phyloP scores from a whole-genome alignment of 1,140 invertebrate species.

The Trichonephila inaurata region DNA sequence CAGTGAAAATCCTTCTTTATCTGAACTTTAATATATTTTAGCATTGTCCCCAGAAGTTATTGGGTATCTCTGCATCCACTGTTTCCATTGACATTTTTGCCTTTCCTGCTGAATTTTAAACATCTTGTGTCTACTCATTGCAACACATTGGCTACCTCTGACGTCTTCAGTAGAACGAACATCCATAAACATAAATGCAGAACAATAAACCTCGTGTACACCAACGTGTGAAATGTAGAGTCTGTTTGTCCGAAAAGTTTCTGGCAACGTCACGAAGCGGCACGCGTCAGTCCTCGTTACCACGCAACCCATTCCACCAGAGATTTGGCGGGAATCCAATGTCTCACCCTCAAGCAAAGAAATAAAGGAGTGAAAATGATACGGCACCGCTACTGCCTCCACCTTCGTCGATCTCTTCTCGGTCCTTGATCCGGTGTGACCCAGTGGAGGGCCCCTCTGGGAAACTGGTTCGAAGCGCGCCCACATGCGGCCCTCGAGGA shows the following conservation, averaged over 20 bases:
- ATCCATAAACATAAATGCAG: too few species aligned
- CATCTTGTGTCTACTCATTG: too few species aligned
- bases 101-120: too few species aligned
- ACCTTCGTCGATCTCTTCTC: not conserved
- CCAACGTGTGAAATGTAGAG: too few species aligned
- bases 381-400: not conserved
- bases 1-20: too few species aligned
- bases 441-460: conserved; percentile 41
- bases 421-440: conserved; percentile 69
- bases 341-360: not conserved
- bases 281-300: not conserved
- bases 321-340: conserved; percentile 21
- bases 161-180: too few species aligned
- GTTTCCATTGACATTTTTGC: too few species aligned
- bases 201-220: too few species aligned
- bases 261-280: not conserved
- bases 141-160: too few species aligned
- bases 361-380: not conserved
- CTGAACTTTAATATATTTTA: too few species aligned
- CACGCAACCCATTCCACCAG: not conserved
- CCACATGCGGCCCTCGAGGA: conserved; percentile 7
- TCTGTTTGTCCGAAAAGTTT: not conserved
- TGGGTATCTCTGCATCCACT: too few species aligned
- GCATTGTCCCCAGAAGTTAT: too few species aligned
- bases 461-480: conserved; percentile 65